Base-by-base conservation (phyloP, 2,888 invertebrate species). In the Hydraecia micacea region DNA sequence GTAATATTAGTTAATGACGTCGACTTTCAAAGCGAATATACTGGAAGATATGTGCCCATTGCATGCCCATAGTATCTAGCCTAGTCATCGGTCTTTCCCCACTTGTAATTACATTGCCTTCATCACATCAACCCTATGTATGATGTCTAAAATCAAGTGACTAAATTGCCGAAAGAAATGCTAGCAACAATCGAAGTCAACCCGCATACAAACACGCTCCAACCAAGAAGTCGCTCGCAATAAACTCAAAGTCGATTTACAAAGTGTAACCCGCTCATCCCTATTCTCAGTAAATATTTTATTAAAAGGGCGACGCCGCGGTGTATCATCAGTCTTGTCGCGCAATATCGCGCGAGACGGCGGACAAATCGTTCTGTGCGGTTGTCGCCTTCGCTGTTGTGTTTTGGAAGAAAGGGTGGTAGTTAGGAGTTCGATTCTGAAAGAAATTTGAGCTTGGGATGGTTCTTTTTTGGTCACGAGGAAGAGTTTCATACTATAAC, bases 351-450 rank as follows among this genome's bases (percentile, higher is more conserved):
- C 90, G 79, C 83, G 81, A 90, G 94, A 93, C 93, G 90, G 86
- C 88, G 91, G 89, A 95, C 95, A 94, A 95, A 95, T 95, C 95
- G 95, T 92, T 88, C 78, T 85, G 80, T 87, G 90, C 86, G 88
- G 87, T 86, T 83, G 87, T 86, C 86, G 77, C 81, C 75, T 79
- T 70, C 79, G 49, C 66, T 73, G 79, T 72, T 67, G 81, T 81
- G 73, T 70, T 72, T 80, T 49, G 32, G 6, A 63, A 75, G 68
- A 69, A 73, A 67, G 77, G 68, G 81, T 72, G 65, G 32, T 42
- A 62, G 46, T 72, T 70, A 66, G 55, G 55, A 79, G 86, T 89
- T 90, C 86, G 84, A 91, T 89, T 90, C 82, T 81, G 67, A 28
- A 72, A 77, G 21, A 72, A 75, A 52, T 71, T 83, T 49, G 15